Conservation (phyloP, 2,797 vertebrate genomes). For the Percopsis omiscomaycus region DNA sequence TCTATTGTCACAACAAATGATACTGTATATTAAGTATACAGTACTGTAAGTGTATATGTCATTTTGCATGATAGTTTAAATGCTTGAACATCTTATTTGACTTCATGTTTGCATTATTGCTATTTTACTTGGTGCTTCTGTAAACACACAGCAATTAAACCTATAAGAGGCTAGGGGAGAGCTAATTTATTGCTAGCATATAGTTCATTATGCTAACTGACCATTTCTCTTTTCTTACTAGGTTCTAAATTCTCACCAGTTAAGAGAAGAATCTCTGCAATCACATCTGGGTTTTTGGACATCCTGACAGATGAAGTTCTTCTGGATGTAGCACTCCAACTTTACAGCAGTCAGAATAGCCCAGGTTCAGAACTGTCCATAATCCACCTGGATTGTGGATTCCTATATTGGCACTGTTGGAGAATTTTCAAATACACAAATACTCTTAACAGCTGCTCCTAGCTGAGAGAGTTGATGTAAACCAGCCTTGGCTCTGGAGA, state of each 20-base stretch:
- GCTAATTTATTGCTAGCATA: background rate
- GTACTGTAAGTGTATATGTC: background rate
- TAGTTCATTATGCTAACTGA: conserved; percentile 13
- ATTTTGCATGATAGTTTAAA: background rate
- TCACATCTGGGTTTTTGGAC: conserved; percentile 29
- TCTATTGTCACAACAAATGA: background rate
- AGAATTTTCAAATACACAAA: conserved; percentile 15
- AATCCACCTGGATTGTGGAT: conserved; percentile 13
- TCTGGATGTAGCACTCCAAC: too few species aligned
- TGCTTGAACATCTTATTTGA: too few species aligned
- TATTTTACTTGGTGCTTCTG: too few species aligned
- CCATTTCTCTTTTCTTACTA: conserved; percentile 32
- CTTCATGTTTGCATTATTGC: background rate
- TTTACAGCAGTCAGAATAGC: too few species aligned
- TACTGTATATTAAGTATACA: background rate
- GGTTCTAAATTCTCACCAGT: conserved; percentile 7
- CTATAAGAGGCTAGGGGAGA: too few species aligned
- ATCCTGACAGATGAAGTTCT: conserved; percentile 21
- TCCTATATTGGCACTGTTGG: conserved; percentile 9
- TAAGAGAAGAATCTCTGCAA: conserved; percentile 18
- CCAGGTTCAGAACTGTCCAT: too few species aligned
- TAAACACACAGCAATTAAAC: too few species aligned
- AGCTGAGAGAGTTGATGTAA: conserved; percentile 32
- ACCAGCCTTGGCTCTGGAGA: conserved; percentile 32
- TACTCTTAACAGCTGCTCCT: conserved; percentile 22